These are phyloP conservation scores for Anas platyrhynchos DNA, from an alignment of 2,113 vertebrate genomes.

Conservation along the genomic window DNA sequence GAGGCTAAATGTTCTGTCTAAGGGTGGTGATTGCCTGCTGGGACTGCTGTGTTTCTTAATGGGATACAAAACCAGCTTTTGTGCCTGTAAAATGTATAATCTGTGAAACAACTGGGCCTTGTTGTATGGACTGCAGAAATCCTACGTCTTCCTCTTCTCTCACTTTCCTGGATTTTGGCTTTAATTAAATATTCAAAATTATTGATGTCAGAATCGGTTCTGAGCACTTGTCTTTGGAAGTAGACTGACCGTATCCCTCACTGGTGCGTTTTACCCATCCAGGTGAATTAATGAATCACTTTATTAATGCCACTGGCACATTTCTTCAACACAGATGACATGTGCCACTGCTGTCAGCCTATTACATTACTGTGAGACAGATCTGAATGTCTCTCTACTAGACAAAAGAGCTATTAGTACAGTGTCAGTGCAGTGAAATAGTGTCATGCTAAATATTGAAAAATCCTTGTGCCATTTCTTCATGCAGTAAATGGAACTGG, in stretches of 20 bases:
- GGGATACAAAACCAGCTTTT: background rate
- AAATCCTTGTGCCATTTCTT: background rate
- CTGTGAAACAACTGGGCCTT: background rate
- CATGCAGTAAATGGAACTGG: background rate
- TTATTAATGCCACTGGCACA: background rate
- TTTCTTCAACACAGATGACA: background rate
- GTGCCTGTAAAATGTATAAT: background rate
- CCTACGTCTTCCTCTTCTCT: background rate
- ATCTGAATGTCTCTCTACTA: background rate
- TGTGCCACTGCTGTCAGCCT: constrained; percentile 10
- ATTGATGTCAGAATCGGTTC: background rate
- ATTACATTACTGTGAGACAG: background rate
- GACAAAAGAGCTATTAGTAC: background rate
- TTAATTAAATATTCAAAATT: background rate
- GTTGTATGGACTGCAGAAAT: background rate
- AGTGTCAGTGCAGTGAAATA: background rate
- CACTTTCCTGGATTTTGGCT: background rate
- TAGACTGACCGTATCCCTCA: background rate
- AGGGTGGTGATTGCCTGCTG: background rate
- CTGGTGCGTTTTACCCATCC: background rate
- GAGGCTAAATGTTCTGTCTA: background rate
- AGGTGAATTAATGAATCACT: constrained; percentile 9
- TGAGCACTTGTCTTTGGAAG: background rate
- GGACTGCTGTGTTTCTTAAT: background rate
- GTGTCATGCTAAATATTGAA: background rate